phyloP scores from a whole-genome alignment of 2,797 vertebrate genomes.

The Urophycis tenuis region DNA sequence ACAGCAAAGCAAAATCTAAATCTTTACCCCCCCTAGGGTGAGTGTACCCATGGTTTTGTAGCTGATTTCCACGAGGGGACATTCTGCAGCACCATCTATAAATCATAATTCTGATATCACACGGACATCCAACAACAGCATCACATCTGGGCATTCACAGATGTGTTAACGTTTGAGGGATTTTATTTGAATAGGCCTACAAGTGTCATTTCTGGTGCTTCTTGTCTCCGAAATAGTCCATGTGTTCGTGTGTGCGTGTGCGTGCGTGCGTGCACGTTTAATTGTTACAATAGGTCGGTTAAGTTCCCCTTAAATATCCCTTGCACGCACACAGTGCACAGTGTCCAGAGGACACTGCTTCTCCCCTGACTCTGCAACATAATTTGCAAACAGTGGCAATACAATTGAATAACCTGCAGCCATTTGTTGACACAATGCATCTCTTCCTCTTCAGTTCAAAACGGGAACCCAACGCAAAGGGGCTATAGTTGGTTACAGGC shows the following conservation, averaged over 20 bases:
- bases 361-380: too few species aligned
- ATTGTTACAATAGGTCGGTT: background rate
- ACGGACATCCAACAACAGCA: background rate
- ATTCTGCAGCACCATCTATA: background rate
- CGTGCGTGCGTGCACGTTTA: background rate
- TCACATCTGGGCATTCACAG: too few species aligned
- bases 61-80: background rate
- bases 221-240: background rate
- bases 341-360: background rate
- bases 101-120: background rate
- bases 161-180: background rate
- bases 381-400: conserved; percentile 21
- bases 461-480: conserved; percentile 44
- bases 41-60: too few species aligned
- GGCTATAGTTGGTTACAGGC: conserved; percentile 43
- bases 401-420: conserved; percentile 25
- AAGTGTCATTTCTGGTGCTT: too few species aligned
- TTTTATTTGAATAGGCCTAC: background rate
- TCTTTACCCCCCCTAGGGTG: too few species aligned
- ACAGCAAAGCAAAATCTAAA: too few species aligned
- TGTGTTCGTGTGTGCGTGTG: background rate
- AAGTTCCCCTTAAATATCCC: background rate
- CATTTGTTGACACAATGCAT: conserved; percentile 39
- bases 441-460: conserved; percentile 49
- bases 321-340: background rate